Base-by-base conservation (phyloP, 2,113 vertebrate species). In the Girardinichthys multiradiatus region DNA sequence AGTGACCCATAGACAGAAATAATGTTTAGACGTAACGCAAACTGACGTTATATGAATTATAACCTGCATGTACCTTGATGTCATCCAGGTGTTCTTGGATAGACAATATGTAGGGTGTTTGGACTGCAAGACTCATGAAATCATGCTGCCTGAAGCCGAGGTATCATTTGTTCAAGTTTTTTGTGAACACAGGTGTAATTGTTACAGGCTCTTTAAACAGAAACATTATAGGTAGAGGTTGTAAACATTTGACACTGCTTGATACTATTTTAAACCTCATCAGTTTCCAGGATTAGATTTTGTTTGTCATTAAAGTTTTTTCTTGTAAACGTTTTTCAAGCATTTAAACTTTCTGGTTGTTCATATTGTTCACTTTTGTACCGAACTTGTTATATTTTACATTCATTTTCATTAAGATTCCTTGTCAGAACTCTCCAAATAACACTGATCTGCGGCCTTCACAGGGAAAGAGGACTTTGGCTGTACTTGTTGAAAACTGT, bases 401-500 rank as follows among this genome's bases (percentile, higher is more conserved):
- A 13, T 10, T 48, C 13, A 6, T 5, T 29, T 27, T 37, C 19
- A 62, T 31, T n/a, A 39, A 39, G n/a, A 24, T 27, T 35, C 54
- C 21, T 7, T 24, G n/a, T 2, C 37, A 10, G 6, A 35, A 39
- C 9, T 51, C 57, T 57, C 2, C 1, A 39, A 76, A 54, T 67
- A 10, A 4, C 26, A 61, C n/a, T 30, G 0, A 3, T 74, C 37
- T 69, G 72, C 79, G 54, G 78, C 17, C 31, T 35, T 75, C 6
- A 27, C 88, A 97, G 97, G 95, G 93, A 7, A 92, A 94, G 68
- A 93, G 91, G 54, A 88, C 89, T 17, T 87, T 98, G 81, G 93
- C 95, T 59, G 91, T 98, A 29, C 84, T 98, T 78, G 97, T 98
- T 26, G 97, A 98, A 87, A 98, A 98, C 89, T 91, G 96, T 0